These are phyloP conservation scores for Sebastes cheni DNA, from an alignment of 2,797 vertebrate species.

Conservation along the genomic window DNA sequence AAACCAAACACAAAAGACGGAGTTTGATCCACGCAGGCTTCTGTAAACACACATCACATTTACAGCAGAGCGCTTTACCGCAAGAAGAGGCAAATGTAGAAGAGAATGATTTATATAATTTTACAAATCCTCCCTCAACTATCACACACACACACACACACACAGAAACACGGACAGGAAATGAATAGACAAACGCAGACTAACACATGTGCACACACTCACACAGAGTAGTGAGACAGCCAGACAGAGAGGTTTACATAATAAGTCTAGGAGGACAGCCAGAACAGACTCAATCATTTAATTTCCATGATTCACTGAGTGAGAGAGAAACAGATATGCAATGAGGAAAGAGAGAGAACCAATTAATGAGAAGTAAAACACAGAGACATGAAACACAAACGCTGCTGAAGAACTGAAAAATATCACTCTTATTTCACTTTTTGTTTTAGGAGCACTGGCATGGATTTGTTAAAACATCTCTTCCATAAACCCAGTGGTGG, in stretches of 20 bases:
- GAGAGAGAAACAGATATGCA: conserved; percentile 9
- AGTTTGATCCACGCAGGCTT: conserved; percentile 16
- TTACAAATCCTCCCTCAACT: neutral
- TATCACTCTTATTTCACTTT: neutral
- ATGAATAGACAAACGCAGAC: conserved; percentile 16
- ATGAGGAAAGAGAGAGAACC: neutral
- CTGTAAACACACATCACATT: neutral
- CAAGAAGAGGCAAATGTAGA: neutral
- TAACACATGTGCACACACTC: neutral
- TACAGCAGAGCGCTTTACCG: neutral
- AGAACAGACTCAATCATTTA: conserved; percentile 66
- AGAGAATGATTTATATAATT: neutral
- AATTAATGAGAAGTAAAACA: conserved; percentile 2
- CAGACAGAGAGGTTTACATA: conserved; percentile 75
- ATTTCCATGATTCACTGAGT: conserved; percentile 73
- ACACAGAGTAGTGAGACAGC: conserved; percentile 9
- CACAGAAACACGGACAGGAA: conserved; percentile 17
- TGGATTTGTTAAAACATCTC: neutral
- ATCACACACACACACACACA: neutral
- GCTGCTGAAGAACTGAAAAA: neutral
- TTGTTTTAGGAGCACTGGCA: neutral
- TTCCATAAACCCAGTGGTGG: neutral
- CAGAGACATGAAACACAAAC: conserved; percentile 1
- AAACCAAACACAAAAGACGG: neutral
- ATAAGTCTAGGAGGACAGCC: conserved; percentile 69